Evolutionary conservation across 2,797 vertebrate genomes (phyloP).

Genomic region (Onychomys leucogaster): DNA sequence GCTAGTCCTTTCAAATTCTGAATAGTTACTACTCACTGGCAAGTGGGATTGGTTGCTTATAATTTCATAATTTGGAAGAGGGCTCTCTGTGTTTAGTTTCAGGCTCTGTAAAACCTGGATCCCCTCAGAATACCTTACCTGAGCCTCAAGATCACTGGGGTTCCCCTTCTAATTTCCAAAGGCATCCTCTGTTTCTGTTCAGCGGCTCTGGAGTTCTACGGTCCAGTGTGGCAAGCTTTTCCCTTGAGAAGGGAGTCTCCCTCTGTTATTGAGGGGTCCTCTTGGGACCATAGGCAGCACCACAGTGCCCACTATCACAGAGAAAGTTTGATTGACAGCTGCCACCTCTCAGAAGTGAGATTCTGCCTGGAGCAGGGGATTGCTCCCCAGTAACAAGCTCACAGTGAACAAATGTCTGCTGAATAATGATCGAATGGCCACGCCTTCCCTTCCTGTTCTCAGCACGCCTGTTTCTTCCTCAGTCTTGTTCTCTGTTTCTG

Average conservation of each 20-base stretch:
- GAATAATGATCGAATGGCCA: background rate
- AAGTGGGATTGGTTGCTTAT: background rate
- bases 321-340: background rate
- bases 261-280: background rate
- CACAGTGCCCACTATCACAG: background rate
- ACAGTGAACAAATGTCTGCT: background rate
- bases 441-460: background rate
- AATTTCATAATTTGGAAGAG: background rate
- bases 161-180: background rate
- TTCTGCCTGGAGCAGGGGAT: background rate
- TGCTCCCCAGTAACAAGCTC: background rate
- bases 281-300: background rate
- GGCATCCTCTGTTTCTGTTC: background rate
- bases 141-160: background rate
- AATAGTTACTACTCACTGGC: background rate
- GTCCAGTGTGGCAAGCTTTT: background rate
- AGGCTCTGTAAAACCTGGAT: background rate
- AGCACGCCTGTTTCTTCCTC: background rate
- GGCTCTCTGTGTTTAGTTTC: background rate
- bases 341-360: background rate
- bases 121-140: background rate
- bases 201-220: background rate
- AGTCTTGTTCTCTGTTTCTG: background rate
- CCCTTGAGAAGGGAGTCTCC: background rate
- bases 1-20: background rate